Base-by-base conservation (phyloP, 1,140 invertebrate species). In the Camponotus floridanus region DNA sequence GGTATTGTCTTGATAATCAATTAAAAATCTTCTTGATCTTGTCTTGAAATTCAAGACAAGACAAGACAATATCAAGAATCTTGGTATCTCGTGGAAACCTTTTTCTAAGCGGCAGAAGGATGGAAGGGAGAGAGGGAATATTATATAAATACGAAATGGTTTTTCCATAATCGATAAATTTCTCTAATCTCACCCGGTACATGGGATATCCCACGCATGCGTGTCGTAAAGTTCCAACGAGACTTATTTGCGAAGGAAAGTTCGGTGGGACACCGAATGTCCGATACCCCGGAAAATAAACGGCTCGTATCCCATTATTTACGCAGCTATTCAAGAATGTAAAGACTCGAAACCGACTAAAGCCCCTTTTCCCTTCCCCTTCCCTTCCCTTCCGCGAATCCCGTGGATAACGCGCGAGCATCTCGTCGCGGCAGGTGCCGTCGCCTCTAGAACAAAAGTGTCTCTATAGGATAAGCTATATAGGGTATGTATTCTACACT, bases 401-500 rank as follows among this genome's bases (percentile, higher is more conserved):
- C 48, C 31, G n/a, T 1, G 31, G 70, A 42, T 67, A 76, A 42
- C 39, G n/a, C 18, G 45, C 86, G 48, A n/a, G 84, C 84, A 61
- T 87, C 85, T 71, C 36, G 18, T 55, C 64, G 39, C 57, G 18
- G 45, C 45, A 65, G 73, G 70, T 68, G 33, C 48, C 55, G 55
- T 3, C 42, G 42, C 36, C 57, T 83, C 84, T 81, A 67, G 87
- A 88, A 89, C 88, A 89, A 89, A 89, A 73, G 78, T 80, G 74
- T 61, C 64, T 87, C 87, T 26, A n/a, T 15, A 51, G 48, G 3
- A 3, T 26, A 26, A 26, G 26, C 26, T 26, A 26, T 26, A 26
- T 26, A 5, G 8, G 42, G 42, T 45, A 65, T 61, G 71, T 90
- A 73, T 68, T 68, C 48, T 39, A 90, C 89, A 86, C 89, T 73